Evolutionary conservation across 2,113 vertebrate species (phyloP), one percentile per base, ranked within the genome.

Genomic region (Coracopsis vasa): DNA sequence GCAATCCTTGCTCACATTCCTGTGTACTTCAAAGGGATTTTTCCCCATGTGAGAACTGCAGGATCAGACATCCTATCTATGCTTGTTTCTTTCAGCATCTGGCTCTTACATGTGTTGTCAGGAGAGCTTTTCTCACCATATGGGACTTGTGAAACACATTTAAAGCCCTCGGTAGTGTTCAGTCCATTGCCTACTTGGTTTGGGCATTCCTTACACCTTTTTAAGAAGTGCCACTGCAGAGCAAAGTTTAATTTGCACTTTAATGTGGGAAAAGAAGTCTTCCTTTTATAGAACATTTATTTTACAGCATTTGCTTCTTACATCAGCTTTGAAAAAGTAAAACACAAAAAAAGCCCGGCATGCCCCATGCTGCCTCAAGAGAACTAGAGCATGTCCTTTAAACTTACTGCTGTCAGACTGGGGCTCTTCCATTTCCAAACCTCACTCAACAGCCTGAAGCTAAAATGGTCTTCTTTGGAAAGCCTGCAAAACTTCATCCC

Each of bases 101-200:
- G 80, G 10, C 85, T 94, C 47, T 83, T 71, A 54, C 67, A 74
- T n/a, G 39, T 73, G 35, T 50, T 96, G 85, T 92, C 82, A 92
- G 78, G 54, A 92, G 88, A 92, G 95, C 88, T 95, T 95, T 96
- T 96, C 92, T 95, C 93, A 93, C 93, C 71, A n/a, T 88, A 42
- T 54, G 79, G 50, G 88, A 96, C 54, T 80, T 94, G 93, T 78
- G 93, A 97, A 96, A 86, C 9, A 2, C 58, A 42, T 83, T 94
- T 50, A 66, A 95, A 95, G 48, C 64, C 37, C 75, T 80, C 47
- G 88, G 67, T 88, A 74, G 44, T 51, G 53, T 70, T 87, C 79
- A 64, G 53, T 74, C 47, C 16, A 1, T 79, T 90, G 50, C 67
- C 67, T 44, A 44, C n/a, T 92, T 88, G 3, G 2, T 10, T 10